Conservation (phyloP, 1,140 invertebrate species). For the Chrysoperla carnea region DNA sequence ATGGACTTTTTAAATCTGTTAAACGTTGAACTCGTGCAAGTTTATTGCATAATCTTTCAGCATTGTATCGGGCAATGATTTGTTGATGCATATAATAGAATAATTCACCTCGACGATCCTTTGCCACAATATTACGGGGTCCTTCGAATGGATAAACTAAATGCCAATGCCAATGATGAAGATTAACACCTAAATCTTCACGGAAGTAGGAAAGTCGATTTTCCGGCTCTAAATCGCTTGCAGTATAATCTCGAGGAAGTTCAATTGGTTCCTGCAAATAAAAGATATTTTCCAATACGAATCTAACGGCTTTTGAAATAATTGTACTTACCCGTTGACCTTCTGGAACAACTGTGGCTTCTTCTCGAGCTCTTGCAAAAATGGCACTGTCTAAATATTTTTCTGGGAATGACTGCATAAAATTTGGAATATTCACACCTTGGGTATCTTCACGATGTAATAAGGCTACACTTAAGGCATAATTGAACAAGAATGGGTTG, state of each 20-base stretch:
- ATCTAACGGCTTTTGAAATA: not conserved
- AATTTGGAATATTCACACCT: conserved; percentile 45
- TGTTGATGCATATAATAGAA: conserved; percentile 70
- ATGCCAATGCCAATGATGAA: conserved; percentile 77
- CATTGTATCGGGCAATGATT: conserved; percentile 49
- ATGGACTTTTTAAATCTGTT: conserved; percentile 38
- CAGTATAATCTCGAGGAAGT: conserved; percentile 54
- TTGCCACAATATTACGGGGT: conserved; percentile 35
- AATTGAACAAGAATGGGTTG: conserved; percentile 63
- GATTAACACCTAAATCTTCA: conserved; percentile 53
- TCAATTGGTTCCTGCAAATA: conserved; percentile 31
- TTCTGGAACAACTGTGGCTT: conserved; percentile 38
- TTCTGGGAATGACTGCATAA: conserved; percentile 56
- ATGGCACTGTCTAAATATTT: conserved; percentile 58
- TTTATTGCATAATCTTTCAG: conserved; percentile 44
- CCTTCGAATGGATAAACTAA: conserved; percentile 57
- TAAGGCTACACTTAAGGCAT: conserved; percentile 54
- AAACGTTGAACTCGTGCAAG: conserved; percentile 35
- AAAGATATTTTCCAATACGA: not conserved
- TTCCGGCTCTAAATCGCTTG: conserved; percentile 50
- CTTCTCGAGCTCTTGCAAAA: conserved; percentile 44
- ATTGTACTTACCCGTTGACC: conserved; percentile 36
- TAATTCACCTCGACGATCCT: conserved; percentile 53
- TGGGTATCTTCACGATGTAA: conserved; percentile 58
- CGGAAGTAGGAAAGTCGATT: conserved; percentile 59